Percentiles rank a stretch among this genome's conserved stretches.
Evolutionary conservation across 2,888 invertebrate genomes (phyloP).

Genomic region (Mechanitis messenoides): DNA sequence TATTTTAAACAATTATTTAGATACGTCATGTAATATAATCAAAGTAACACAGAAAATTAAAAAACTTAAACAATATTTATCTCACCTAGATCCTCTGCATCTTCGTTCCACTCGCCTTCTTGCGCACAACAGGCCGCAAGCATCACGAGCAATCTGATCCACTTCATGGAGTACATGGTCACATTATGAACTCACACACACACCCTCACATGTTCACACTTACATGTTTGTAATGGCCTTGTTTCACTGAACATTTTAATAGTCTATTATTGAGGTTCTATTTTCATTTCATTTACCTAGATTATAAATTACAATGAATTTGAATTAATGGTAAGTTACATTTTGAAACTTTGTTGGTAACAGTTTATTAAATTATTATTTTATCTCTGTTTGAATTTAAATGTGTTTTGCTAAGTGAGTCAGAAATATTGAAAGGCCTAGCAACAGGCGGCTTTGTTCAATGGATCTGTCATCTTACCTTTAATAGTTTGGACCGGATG

Average conservation of each 20-base stretch:
- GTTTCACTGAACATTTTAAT: neutral
- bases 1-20: too few relatives aligned
- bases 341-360: neutral
- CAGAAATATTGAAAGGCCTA: constrained; percentile 1
- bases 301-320: too few relatives aligned
- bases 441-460: constrained; percentile 27
- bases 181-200: constrained; percentile 30
- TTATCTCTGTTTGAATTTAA: neutral
- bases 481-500: constrained; percentile 39
- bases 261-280: neutral
- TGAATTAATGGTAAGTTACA: too few relatives aligned
- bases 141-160: constrained; percentile 61
- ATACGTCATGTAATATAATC: too few relatives aligned
- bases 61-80: neutral
- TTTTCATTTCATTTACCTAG: too few relatives aligned
- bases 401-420: neutral
- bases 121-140: constrained; percentile 69
- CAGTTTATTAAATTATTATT: too few relatives aligned
- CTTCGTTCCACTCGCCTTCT: constrained; percentile 72
- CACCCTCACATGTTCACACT: constrained; percentile 13
- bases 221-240: neutral
- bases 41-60: neutral
- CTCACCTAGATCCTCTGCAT: constrained; percentile 69
- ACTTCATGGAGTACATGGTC: constrained; percentile 64
- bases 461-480: constrained; percentile 39